Evolutionary conservation across 1,140 invertebrate genomes (phyloP).

Genomic region (Trichogramma pretiosum): DNA sequence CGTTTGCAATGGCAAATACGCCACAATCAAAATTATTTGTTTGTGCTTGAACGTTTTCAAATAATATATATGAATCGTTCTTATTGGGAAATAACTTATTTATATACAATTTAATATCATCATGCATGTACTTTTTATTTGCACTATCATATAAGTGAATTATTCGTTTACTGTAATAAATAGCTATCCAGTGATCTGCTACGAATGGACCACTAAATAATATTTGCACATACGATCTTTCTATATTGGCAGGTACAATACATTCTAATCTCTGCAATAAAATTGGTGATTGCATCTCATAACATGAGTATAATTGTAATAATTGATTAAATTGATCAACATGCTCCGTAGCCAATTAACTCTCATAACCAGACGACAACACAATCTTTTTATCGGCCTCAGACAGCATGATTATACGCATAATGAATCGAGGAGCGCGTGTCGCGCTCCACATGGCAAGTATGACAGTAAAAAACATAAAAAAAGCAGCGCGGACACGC

Average conservation of each 20-base stretch:
- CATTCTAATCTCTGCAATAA: not conserved
- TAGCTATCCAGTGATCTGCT: not conserved
- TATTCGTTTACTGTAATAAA: not conserved
- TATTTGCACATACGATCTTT: not conserved
- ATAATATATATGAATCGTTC: not conserved
- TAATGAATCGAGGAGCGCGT: too few species aligned
- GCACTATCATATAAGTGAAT: not conserved
- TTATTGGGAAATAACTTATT: slow-evolving; percentile 2
- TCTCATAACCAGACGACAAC: not conserved
- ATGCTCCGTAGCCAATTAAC: not conserved
- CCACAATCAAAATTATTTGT: slow-evolving; percentile 11
- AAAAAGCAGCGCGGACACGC: too few species aligned
- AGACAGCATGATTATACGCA: too few species aligned
- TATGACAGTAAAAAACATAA: too few species aligned
- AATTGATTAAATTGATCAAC: not conserved
- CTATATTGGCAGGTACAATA: not conserved
- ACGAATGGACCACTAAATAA: not conserved
- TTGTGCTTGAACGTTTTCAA: slow-evolving; percentile 11
- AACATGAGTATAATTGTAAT: not conserved
- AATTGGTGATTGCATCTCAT: not conserved
- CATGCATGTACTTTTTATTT: not conserved
- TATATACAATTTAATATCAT: not conserved
- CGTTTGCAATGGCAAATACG: slow-evolving; percentile 18
- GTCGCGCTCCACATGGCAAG: too few species aligned
- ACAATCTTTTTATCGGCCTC: too few species aligned